A percentile compares a stretch with the other conserved stretches of the same genome.
Evolutionary conservation across 1,140 invertebrate genomes (phyloP).

Genomic region (Cherax destructor): DNA sequence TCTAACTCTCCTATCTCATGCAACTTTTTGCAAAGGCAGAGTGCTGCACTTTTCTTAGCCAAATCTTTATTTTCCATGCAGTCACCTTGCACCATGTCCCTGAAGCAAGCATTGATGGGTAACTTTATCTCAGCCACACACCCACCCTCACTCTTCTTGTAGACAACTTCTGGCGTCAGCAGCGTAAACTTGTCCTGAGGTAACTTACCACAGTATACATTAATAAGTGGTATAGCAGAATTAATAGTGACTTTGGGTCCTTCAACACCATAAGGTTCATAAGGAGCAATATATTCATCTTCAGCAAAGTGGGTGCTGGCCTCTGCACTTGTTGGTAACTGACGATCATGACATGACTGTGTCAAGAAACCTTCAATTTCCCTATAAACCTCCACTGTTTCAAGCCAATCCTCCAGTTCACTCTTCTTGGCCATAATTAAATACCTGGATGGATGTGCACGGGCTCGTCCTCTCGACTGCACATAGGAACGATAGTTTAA

Average conservation of each 20-base stretch:
- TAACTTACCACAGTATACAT: slow-evolving; percentile 68
- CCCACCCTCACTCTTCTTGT: not conserved
- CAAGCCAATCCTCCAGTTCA: slow-evolving; percentile 7
- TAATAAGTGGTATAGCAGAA: slow-evolving; percentile 65
- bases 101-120: slow-evolving; percentile 54
- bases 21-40: slow-evolving; percentile 52
- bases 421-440: slow-evolving; percentile 51
- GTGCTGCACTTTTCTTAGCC: slow-evolving; percentile 67
- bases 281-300: slow-evolving; percentile 46
- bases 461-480: slow-evolving; percentile 71
- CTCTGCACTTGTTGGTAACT: slow-evolving; percentile 27
- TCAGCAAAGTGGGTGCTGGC: slow-evolving; percentile 35
- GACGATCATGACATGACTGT: slow-evolving; percentile 45
- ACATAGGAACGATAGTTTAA: slow-evolving; percentile 70
- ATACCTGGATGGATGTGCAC: slow-evolving; percentile 67
- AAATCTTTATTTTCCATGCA: slow-evolving; percentile 53
- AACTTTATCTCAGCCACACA: slow-evolving; percentile 28
- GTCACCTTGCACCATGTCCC: slow-evolving; percentile 4
- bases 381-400: slow-evolving; percentile 41
- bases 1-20: slow-evolving; percentile 64
- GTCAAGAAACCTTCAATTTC: slow-evolving; percentile 46
- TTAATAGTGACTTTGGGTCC: slow-evolving; percentile 66
- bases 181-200: slow-evolving; percentile 71
- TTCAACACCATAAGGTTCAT: slow-evolving; percentile 47
- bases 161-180: slow-evolving; percentile 38